phyloP scores from a whole-genome alignment of 2,113 vertebrate species.

The Oreocharis arfaki region DNA sequence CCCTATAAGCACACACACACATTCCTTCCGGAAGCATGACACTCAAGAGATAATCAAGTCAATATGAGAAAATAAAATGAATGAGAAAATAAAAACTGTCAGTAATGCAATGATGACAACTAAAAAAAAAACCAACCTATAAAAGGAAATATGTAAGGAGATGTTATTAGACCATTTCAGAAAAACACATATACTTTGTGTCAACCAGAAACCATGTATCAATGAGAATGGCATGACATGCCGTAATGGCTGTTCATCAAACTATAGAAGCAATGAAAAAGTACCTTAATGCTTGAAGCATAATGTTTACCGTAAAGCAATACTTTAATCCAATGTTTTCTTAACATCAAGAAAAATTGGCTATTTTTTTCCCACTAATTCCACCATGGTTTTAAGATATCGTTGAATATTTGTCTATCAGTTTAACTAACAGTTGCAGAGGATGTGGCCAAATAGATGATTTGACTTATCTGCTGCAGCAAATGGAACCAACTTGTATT shows the following conservation, averaged over 20 bases:
- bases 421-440: background rate
- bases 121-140: background rate
- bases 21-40: background rate
- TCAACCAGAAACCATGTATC: background rate
- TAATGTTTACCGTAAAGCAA: too few relatives aligned
- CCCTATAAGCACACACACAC: fast-evolving
- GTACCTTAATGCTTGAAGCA: too few relatives aligned
- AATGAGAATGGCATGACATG: background rate
- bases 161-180: background rate
- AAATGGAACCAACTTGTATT: background rate
- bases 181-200: background rate
- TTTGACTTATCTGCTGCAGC: background rate
- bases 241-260: background rate
- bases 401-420: background rate
- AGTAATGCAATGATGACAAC: background rate
- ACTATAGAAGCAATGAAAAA: background rate
- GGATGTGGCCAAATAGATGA: background rate
- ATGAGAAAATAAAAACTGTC: background rate
- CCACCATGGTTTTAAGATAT: background rate
- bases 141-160: background rate
- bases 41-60: background rate
- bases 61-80: background rate
- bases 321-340: background rate
- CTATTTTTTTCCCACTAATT: background rate
- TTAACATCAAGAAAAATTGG: background rate